Evolutionary conservation across 2,888 invertebrate genomes (phyloP).

Genomic region (Serripes groenlandicus): DNA sequence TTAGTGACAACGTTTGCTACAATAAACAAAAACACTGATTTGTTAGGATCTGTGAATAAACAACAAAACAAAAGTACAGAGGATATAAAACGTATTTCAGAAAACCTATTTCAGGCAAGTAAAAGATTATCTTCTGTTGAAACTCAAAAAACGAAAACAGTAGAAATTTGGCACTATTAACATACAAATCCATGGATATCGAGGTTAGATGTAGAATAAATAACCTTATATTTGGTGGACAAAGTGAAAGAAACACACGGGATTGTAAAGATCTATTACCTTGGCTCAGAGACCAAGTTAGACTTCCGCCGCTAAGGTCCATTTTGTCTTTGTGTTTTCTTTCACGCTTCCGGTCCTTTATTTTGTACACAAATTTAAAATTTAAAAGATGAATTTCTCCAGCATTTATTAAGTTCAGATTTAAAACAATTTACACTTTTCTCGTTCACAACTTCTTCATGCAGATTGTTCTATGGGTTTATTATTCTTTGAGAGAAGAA

Average conservation of each 20-base stretch:
- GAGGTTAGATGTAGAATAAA: constrained; percentile 20
- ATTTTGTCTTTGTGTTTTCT: too few species aligned
- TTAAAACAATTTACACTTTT: too few species aligned
- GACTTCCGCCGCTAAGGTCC: too few species aligned
- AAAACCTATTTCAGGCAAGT: not conserved
- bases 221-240: constrained; percentile 15
- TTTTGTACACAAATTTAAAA: too few species aligned
- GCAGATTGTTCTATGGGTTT: too few species aligned
- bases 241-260: not conserved
- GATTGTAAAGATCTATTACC: too few species aligned
- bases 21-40: not conserved
- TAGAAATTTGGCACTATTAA: not conserved
- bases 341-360: too few species aligned
- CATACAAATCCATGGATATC: constrained; percentile 25
- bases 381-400: too few species aligned
- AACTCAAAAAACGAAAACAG: not conserved
- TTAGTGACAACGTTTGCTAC: not conserved
- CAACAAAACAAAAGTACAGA: not conserved
- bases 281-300: too few species aligned
- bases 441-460: too few species aligned
- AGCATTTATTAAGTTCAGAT: too few species aligned
- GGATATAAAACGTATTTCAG: constrained; percentile 4
- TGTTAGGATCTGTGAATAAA: not conserved
- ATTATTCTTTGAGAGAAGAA: too few species aligned
- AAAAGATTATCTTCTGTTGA: not conserved